A percentile compares a stretch with the other conserved stretches of the same genome.
Evolutionary conservation across 1,140 invertebrate species (phyloP).

Genomic region (Drosophila paulistorum): DNA sequence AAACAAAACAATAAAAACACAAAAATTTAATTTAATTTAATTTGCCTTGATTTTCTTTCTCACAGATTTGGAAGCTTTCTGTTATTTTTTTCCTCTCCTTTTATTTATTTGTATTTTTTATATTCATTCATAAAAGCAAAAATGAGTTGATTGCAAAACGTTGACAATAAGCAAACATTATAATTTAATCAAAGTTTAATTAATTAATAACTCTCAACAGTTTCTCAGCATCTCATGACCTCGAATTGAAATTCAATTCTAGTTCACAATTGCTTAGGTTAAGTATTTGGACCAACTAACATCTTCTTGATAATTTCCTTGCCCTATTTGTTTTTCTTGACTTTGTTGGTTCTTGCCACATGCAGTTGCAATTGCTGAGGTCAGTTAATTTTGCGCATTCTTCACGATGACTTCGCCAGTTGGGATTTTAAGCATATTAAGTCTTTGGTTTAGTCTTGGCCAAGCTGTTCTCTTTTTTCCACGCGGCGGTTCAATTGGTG

Average conservation of each 20-base stretch:
- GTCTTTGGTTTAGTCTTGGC: not conserved
- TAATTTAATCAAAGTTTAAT: too few relatives aligned
- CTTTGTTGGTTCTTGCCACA: slow-evolving; percentile 14
- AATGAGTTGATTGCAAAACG: not conserved
- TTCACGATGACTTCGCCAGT: slow-evolving; percentile 42
- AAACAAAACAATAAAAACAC: not conserved
- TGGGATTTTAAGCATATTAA: slow-evolving; percentile 3
- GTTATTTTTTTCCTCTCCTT: too few relatives aligned
- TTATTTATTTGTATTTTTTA: not conserved
- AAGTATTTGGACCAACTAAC: not conserved
- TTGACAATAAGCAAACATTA: too few relatives aligned
- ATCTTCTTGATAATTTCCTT: slow-evolving; percentile 14
- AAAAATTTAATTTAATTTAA: not conserved
- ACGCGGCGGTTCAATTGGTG: slow-evolving; percentile 69
- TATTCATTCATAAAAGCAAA: slow-evolving; percentile 9
- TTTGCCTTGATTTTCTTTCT: not conserved
- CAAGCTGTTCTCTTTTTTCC: slow-evolving; percentile 58
- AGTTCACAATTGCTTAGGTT: not conserved
- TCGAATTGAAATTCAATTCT: too few relatives aligned
- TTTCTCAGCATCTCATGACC: too few relatives aligned
- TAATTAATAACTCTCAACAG: too few relatives aligned
- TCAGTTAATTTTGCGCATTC: slow-evolving; percentile 47
- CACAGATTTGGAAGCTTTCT: not conserved
- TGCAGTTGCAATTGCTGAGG: slow-evolving; percentile 1
- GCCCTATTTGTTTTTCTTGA: not conserved